Percentiles rank a stretch among this genome's conserved stretches.
phyloP scores from a whole-genome alignment of 2,888 invertebrate species.

The Colletes collaris region DNA sequence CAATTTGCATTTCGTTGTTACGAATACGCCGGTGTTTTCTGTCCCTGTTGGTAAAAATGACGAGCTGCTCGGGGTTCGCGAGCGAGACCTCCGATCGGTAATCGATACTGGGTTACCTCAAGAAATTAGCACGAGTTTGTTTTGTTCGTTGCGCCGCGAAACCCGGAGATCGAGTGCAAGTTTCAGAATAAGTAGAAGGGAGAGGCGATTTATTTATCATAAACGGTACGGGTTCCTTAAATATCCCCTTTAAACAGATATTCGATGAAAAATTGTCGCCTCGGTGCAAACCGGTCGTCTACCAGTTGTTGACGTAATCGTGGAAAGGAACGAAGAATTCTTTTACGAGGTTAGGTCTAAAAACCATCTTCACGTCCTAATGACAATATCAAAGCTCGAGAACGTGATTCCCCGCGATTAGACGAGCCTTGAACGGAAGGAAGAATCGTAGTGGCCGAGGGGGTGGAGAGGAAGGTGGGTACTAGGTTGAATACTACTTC shows the following conservation, averaged over 20 bases:
- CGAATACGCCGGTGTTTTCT: constrained; percentile 4
- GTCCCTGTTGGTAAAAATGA: constrained; percentile 40
- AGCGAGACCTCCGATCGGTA: constrained; percentile 31
- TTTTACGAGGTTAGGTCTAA: neutral
- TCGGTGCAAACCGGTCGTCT: neutral
- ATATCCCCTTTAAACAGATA: too few species aligned
- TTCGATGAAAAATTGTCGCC: too few species aligned
- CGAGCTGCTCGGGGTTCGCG: constrained; percentile 15
- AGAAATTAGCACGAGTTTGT: constrained; percentile 48
- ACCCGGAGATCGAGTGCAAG: neutral
- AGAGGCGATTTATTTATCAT: neutral
- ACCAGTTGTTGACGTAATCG: too few species aligned
- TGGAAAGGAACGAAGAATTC: neutral
- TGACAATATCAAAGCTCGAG: neutral
- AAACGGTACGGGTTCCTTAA: too few species aligned
- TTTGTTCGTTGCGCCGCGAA: constrained; percentile 15
- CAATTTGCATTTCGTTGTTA: constrained; percentile 55
- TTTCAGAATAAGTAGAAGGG: constrained; percentile 10
- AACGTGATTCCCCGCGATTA: constrained; percentile 16
- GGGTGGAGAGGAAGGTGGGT: constrained; percentile 21
- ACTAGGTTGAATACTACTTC: constrained; percentile 66
- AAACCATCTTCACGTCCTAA: neutral
- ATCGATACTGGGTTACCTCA: constrained; percentile 40
- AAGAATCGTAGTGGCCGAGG: constrained; percentile 8
- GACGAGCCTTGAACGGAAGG: constrained; percentile 7